Conservation (phyloP, 2,888 invertebrate genomes). For the Drosophila lacicola region DNA sequence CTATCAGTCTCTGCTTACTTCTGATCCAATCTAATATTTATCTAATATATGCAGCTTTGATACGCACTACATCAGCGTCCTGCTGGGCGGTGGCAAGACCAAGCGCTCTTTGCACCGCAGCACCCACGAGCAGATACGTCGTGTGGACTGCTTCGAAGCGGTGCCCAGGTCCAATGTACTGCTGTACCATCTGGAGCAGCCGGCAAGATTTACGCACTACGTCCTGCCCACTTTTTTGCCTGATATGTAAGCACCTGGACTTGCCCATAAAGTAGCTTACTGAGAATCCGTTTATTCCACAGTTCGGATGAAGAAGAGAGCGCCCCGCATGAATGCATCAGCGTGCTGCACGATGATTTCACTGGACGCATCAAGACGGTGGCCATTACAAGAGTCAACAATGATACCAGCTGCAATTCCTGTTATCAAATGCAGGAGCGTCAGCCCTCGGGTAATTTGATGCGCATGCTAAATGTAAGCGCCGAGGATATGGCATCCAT, state of each 20-base stretch:
- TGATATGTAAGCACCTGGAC: constrained; percentile 84
- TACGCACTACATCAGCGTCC: constrained; percentile 87
- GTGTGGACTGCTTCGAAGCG: constrained; percentile 87
- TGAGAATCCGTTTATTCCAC: rapidly evolving
- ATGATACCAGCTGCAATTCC: constrained; percentile 60
- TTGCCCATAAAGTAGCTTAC: neutral
- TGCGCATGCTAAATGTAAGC: constrained; percentile 67
- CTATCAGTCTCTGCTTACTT: rapidly evolving
- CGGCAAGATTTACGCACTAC: constrained; percentile 87
- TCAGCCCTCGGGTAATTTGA: constrained; percentile 60
- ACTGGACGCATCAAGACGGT: constrained; percentile 86
- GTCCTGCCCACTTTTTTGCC: constrained; percentile 88
- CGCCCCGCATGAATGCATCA: constrained; percentile 87
- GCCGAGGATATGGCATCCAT: constrained; percentile 75
- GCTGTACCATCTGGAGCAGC: constrained; percentile 88
- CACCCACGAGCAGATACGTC: constrained; percentile 89
- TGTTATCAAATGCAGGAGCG: constrained; percentile 81
- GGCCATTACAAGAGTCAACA: constrained; percentile 83
- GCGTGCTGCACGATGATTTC: constrained; percentile 87
- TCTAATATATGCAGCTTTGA: constrained; percentile 87
- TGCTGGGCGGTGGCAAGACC: constrained; percentile 89
- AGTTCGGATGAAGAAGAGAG: constrained; percentile 36
- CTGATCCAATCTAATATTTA: constrained; percentile 17
- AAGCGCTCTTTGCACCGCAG: constrained; percentile 87
- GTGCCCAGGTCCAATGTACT: constrained; percentile 87